A percentile compares a stretch with the other conserved stretches of the same genome.
Evolutionary conservation across 2,113 vertebrate species (phyloP).

Genomic region (Anser cygnoides): DNA sequence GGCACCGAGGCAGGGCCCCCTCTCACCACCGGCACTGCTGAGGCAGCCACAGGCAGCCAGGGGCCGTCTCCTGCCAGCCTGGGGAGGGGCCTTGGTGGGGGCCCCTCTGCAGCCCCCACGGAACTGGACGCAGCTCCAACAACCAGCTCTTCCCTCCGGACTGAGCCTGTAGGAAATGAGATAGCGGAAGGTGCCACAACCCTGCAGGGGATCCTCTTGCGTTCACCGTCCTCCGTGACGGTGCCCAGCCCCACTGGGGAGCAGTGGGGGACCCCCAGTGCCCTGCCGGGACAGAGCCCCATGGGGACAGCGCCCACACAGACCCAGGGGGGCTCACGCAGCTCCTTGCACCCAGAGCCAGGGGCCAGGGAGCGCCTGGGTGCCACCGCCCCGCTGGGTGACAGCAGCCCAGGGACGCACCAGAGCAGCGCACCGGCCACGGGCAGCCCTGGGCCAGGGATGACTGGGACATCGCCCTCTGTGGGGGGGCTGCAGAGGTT

Average conservation of each 20-base stretch:
- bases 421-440: accelerated
- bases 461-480: accelerated
- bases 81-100: neutral
- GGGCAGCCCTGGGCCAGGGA: accelerated
- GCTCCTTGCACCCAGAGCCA: accelerated
- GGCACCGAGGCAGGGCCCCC: accelerated
- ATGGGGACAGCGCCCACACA: accelerated
- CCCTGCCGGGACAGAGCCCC: neutral
- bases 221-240: accelerated
- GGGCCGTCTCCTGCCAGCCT: accelerated
- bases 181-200: accelerated
- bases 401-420: neutral
- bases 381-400: accelerated
- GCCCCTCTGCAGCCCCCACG: accelerated
- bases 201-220: accelerated
- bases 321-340: neutral
- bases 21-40: accelerated
- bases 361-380: neutral
- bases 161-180: neutral
- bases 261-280: neutral
- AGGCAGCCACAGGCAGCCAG: neutral
- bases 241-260: neutral
- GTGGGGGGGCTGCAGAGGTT: neutral
- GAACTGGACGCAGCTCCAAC: neutral
- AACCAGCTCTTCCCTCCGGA: accelerated